phyloP scores from a whole-genome alignment of 2,888 invertebrate species.

The Brachyptera putata region DNA sequence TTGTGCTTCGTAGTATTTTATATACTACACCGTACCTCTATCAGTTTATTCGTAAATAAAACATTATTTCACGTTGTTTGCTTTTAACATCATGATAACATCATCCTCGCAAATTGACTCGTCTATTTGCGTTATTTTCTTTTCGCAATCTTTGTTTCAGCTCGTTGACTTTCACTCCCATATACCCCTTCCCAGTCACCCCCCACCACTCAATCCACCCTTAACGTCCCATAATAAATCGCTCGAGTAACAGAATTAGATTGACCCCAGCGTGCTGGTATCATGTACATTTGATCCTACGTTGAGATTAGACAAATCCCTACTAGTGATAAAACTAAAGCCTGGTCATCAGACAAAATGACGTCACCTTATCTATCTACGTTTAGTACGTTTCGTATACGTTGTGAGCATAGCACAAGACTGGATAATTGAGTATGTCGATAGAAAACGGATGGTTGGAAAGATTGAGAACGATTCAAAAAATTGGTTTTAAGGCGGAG shows the following conservation, averaged over 20 bases:
- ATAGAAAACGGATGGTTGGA: too few species aligned
- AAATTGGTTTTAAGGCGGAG: too few species aligned
- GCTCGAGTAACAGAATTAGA: constrained; percentile 2
- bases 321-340: background rate
- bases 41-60: too few species aligned
- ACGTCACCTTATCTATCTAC: constrained; percentile 1
- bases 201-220: background rate
- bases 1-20: too few species aligned
- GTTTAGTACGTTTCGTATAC: too few species aligned
- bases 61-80: too few species aligned
- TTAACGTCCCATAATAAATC: background rate
- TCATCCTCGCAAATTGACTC: too few species aligned
- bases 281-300: constrained; percentile 2
- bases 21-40: too few species aligned
- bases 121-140: background rate
- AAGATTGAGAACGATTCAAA: too few species aligned
- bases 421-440: too few species aligned
- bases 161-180: background rate
- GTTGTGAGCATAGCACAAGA: too few species aligned
- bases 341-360: background rate
- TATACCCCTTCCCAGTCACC: background rate
- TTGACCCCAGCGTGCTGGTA: background rate
- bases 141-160: background rate
- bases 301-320: constrained; percentile 6
- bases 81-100: too few species aligned